Base-by-base conservation (phyloP, 2,113 vertebrate genomes). In the Pachycephala philippinensis region DNA sequence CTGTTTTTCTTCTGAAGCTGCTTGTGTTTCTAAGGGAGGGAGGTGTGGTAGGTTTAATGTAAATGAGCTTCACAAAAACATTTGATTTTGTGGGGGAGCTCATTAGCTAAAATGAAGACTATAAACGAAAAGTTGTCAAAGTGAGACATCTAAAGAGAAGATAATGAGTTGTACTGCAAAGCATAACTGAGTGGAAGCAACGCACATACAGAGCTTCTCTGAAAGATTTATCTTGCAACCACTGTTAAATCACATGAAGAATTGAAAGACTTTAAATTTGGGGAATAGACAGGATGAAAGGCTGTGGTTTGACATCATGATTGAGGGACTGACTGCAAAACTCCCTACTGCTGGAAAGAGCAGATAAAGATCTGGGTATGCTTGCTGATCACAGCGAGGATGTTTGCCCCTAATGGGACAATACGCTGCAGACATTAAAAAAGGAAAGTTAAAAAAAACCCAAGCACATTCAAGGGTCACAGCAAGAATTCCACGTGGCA, bases 61-160 rank as follows among this genome's bases (percentile, higher is more conserved):
- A 92, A 92, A 94, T 45, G 84, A 92, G 65, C 69, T 72, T 94
- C 40, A 60, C 35, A 80, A 71, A 92, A 89, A 57, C 57, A 89
- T 87, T 68, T 93, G 81, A 60, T 93, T 95, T 87, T 56, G 69
- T 76, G 72, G 65, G 69, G 31, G 49, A 95, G 91, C 77, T 89
- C 80, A 78, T 95, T 95, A 96, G 89, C 94, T 93, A 56, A 68
- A 84, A 89, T 49, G 77, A 84, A 71, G 94, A 47, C 80, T 84
- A n/a, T 77, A 59, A 90, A 94, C 72, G 87, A 89, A 72, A 69
- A 92, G 69, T 84, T 95, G 96, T 93, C 93, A 91, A 95, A 91
- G 89, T 94, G 93, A 95, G 89, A 95, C 89, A 93, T 91, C 89
- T 95, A 82, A 96, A 91, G 95, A 84, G 65, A 92, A 82, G 72